Evolutionary conservation across 2,888 invertebrate species (phyloP), one percentile per base, ranked within the genome.

Genomic region (Polydrusus pterygomalis): DNA sequence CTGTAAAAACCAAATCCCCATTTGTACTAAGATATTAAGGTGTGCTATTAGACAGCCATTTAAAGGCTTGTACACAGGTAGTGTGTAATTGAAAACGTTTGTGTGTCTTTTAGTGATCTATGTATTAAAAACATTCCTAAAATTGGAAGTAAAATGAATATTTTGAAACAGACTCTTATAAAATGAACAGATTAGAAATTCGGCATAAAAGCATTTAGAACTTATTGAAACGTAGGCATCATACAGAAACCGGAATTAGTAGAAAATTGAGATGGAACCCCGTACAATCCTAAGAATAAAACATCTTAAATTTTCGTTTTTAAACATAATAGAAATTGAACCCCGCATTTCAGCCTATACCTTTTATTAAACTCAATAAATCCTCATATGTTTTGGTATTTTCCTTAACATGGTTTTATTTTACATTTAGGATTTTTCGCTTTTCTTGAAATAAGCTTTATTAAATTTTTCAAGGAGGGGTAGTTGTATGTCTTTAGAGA

Each of bases 301-400:
- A 47, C 43, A 64, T 45, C 64, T 64, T 64, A 47, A 64, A 64
- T 47, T 64, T 64, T 64, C 25, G n/a, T 45, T 45, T 30, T 9
- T 64, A 47, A 64, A 47, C 47, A 47, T 20, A 47, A 30, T 15
- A 47, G 47, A 64, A 64, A 64, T 64, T 64, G 64, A 64, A 64
- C 47, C 47, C 47, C 30, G 45, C 64, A 47, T 64, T 47, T 47
- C 25, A 47, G 25, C 17, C 25, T 25, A 25, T 25, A 5, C 25
- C 25, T 25, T 25, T 25, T 25, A 25, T 25, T 25, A 25, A 25
- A 25, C 25, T 25, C 25, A 25, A 40, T 62, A 13, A 40, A 40
- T 62, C 40, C 30, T 17, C 6, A 9, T 58, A 15, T 20, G 38
- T 34, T 58, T 34, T 15, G 30, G 30, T 58, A 58, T 58, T 34